Conservation (phyloP, 2,888 invertebrate species). For the Crepidodera aurea region DNA sequence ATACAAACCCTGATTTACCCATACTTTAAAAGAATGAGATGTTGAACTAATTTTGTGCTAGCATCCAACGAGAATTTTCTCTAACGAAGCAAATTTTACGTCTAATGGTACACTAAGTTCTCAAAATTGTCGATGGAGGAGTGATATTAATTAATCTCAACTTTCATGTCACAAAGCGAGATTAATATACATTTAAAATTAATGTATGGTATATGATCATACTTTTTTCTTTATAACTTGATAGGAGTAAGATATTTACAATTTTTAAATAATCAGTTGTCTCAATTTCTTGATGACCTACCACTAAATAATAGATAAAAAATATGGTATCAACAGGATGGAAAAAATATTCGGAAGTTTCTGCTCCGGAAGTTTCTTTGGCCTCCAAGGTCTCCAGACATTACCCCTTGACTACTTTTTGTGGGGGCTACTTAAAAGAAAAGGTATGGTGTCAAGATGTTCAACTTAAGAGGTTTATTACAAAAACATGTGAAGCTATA, state of each 20-base stretch:
- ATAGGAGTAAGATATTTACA: not conserved
- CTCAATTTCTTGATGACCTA: no score
- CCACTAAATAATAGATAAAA: no score
- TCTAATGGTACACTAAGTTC: not conserved
- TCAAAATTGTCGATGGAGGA: conserved; percentile 1
- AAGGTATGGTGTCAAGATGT: not conserved
- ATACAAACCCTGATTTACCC: not conserved
- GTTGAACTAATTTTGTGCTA: conserved; percentile 10
- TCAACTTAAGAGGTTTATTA: no score
- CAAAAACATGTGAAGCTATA: no score
- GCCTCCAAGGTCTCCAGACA: no score
- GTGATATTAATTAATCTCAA: not conserved
- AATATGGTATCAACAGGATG: not conserved
- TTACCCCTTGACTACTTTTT: no score
- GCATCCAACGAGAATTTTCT: conserved; percentile 5
- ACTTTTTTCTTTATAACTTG: not conserved
- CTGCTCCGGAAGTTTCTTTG: no score
- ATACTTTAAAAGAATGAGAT: conserved; percentile 1
- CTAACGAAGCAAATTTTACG: conserved; percentile 3
- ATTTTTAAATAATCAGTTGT: conserved; percentile 4
- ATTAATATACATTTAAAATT: conserved; percentile 1
- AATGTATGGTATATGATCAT: not conserved
- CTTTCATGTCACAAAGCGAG: not conserved
- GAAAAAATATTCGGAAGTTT: not conserved
- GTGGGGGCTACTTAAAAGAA: no score